phyloP scores from a whole-genome alignment of 2,888 invertebrate species.

The Plusia festucae region DNA sequence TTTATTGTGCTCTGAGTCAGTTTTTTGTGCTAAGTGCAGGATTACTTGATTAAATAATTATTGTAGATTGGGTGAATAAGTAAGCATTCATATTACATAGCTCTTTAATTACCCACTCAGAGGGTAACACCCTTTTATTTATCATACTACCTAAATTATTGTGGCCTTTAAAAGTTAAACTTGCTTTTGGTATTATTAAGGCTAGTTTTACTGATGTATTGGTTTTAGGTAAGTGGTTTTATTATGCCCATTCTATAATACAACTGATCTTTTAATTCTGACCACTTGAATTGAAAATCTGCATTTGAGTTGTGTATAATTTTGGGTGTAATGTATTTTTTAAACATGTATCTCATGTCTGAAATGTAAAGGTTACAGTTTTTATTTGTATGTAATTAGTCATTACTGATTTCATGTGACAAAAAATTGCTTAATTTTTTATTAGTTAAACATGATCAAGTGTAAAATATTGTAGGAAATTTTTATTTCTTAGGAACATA shows the following conservation, averaged over 20 bases:
- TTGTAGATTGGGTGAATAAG: slow-evolving; percentile 82
- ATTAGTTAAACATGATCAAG: slow-evolving; percentile 78
- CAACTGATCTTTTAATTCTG: slow-evolving; percentile 55
- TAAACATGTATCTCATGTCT: slow-evolving; percentile 67
- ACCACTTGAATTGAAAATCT: slow-evolving; percentile 36
- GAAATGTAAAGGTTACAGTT: slow-evolving; percentile 67
- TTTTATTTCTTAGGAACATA: slow-evolving; percentile 86
- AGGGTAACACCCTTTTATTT: slow-evolving; percentile 83
- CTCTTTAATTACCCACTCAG: slow-evolving; percentile 75
- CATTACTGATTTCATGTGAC: slow-evolving; percentile 66
- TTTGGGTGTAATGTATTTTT: slow-evolving; percentile 68
- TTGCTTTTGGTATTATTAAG: slow-evolving; percentile 85
- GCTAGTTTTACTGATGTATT: slow-evolving; percentile 78
- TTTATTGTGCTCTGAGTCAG: slow-evolving; percentile 68
- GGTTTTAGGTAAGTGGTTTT: slow-evolving; percentile 72
- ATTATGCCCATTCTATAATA: slow-evolving; percentile 70
- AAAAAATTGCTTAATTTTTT: slow-evolving; percentile 74
- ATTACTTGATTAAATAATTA: slow-evolving; percentile 47
- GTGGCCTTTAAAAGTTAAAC: slow-evolving; percentile 87
- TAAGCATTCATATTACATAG: slow-evolving; percentile 77
- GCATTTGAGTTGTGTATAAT: slow-evolving; percentile 66
- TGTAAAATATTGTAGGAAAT: slow-evolving; percentile 86
- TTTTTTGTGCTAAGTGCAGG: slow-evolving; percentile 49
- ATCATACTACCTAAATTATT: slow-evolving; percentile 86
- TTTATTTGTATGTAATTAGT: slow-evolving; percentile 68